A percentile compares a stretch with the other conserved stretches of the same genome.
phyloP scores from a whole-genome alignment of 2,797 vertebrate species.

The Alcedo atthis region DNA sequence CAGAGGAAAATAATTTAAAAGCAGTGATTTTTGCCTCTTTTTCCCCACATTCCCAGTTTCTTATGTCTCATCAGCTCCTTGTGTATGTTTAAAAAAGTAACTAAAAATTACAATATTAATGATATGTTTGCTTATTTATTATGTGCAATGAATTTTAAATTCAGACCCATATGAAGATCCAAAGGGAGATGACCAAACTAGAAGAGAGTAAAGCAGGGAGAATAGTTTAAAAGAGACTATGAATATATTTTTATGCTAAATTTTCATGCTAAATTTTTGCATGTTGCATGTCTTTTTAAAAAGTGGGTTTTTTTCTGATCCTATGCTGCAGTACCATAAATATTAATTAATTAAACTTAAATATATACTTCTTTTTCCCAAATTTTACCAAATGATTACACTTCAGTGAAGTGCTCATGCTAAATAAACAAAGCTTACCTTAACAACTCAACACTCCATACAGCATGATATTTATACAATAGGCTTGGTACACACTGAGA shows the following conservation, averaged over 20 bases:
- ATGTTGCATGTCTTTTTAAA: background rate
- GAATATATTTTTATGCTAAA: background rate
- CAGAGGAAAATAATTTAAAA: constrained; percentile 24
- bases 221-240: background rate
- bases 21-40: background rate
- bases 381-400: constrained; percentile 60
- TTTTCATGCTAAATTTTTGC: constrained; percentile 1
- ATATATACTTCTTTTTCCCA: constrained; percentile 28
- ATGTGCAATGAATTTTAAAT: constrained; percentile 46
- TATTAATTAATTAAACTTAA: constrained; percentile 49
- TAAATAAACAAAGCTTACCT: constrained; percentile 67
- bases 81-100: constrained; percentile 26
- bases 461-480: constrained; percentile 68
- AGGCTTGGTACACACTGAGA: constrained; percentile 51
- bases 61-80: constrained; percentile 9
- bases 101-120: constrained; percentile 61
- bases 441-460: constrained; percentile 54
- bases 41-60: background rate
- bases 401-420: constrained; percentile 40
- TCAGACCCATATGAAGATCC: background rate
- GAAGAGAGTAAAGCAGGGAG: background rate
- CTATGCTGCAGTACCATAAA: constrained; percentile 9
- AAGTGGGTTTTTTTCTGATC: background rate
- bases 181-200: constrained; percentile 42
- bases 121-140: constrained; percentile 55